Conservation (phyloP, 1,140 invertebrate species). For the Varroa destructor region DNA sequence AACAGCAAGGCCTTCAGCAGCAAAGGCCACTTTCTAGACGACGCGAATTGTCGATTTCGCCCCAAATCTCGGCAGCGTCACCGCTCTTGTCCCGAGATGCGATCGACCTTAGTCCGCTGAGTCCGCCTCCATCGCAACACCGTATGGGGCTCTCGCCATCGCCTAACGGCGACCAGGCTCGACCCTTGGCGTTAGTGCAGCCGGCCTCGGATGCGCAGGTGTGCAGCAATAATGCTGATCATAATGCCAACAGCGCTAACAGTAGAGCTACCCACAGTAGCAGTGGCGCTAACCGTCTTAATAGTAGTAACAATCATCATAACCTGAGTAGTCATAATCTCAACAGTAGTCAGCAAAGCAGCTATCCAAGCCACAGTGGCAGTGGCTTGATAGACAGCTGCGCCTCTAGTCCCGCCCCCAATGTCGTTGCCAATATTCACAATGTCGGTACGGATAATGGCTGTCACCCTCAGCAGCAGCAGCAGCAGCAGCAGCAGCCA, state of each 20-base stretch:
- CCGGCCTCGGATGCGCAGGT: conserved; percentile 16
- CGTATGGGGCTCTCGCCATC: conserved; percentile 14
- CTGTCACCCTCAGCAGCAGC: background rate
- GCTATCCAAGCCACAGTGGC: no score
- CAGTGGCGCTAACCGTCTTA: background rate
- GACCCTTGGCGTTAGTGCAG: conserved; percentile 13
- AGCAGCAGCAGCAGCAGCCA: background rate
- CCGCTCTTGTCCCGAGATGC: conserved; percentile 4
- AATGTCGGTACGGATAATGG: background rate
- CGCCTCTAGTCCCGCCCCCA: no score
- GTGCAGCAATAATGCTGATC: background rate
- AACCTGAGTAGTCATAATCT: no score
- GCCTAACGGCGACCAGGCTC: background rate
- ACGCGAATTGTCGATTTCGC: background rate
- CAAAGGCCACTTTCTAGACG: background rate
- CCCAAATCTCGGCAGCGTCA: no score
- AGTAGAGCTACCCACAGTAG: background rate
- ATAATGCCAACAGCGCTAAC: background rate
- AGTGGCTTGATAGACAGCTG: no score
- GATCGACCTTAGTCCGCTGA: conserved; percentile 9
- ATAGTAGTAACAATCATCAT: no score
- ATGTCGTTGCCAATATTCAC: background rate
- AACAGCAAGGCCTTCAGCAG: no score
- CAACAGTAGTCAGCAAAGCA: no score
- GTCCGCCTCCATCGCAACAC: background rate